Percentiles rank a stretch among this genome's conserved stretches.
Evolutionary conservation across 2,888 invertebrate species (phyloP).

Genomic region (Muscina levida): DNA sequence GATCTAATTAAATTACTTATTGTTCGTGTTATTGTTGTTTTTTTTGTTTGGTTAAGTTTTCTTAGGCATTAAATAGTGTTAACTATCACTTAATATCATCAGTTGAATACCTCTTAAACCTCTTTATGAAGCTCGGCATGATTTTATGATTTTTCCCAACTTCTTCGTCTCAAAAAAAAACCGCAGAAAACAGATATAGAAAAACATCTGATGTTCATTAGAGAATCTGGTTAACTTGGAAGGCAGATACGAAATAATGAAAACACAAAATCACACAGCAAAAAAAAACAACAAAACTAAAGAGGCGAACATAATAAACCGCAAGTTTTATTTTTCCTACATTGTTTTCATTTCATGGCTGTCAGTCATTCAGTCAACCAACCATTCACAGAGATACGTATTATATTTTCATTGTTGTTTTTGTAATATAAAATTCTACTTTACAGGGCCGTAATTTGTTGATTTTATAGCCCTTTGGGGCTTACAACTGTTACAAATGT

Average conservation of each 20-base stretch:
- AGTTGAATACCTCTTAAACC: background rate
- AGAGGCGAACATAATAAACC: constrained; percentile 48
- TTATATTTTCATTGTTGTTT: background rate
- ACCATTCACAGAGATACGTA: constrained; percentile 34
- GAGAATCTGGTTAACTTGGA: too few species aligned
- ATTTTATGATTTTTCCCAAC: background rate
- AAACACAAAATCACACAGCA: background rate
- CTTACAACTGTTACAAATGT: constrained; percentile 19
- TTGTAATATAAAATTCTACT: constrained; percentile 16
- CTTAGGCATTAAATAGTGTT: constrained; percentile 36
- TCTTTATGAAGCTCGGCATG: too few species aligned
- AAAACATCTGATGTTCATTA: constrained; percentile 34
- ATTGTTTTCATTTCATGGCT: constrained; percentile 60
- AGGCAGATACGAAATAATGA: background rate
- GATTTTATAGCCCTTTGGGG: constrained; percentile 21
- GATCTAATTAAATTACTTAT: constrained; percentile 32
- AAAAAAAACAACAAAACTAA: background rate
- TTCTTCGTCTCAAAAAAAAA: background rate
- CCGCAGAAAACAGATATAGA: background rate
- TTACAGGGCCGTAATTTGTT: constrained; percentile 42
- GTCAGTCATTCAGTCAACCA: constrained; percentile 55
- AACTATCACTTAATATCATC: constrained; percentile 35
- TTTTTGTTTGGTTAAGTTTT: background rate
- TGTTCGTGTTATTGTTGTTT: background rate
- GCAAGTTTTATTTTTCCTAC: constrained; percentile 51